These are phyloP conservation scores for Argopecten irradians DNA, from an alignment of 1,140 invertebrate genomes.

Conservation along the genomic window DNA sequence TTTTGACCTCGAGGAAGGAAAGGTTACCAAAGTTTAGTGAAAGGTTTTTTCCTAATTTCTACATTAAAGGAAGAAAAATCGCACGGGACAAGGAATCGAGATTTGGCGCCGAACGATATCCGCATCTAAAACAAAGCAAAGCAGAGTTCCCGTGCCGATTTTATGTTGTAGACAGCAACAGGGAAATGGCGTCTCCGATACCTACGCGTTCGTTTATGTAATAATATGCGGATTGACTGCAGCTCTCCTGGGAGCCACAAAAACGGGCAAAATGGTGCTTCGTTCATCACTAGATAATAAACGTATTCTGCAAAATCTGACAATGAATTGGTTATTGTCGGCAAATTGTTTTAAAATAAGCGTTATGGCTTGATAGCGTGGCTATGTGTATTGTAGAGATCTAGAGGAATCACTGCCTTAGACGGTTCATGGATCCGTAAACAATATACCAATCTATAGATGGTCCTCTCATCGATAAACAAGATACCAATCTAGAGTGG, in stretches of 20 bases:
- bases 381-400: neutral
- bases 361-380: neutral
- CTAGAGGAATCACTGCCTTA: neutral
- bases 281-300: slow-evolving; percentile 11
- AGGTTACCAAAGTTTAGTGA: neutral
- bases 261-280: slow-evolving; percentile 8
- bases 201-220: neutral
- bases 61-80: neutral
- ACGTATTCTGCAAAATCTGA: slow-evolving; percentile 21
- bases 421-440: neutral
- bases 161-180: neutral
- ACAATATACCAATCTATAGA: too few relatives aligned
- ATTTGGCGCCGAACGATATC: neutral
- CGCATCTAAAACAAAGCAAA: neutral
- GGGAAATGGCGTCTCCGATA: neutral
- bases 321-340: slow-evolving; percentile 21
- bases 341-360: slow-evolving; percentile 10
- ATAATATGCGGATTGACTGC: neutral
- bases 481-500: too few relatives aligned
- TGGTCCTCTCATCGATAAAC: too few relatives aligned
- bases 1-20: neutral
- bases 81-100: neutral
- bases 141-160: neutral
- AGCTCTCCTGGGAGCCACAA: neutral
- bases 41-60: neutral